Base-by-base conservation (phyloP, 2,797 vertebrate species). In the Tachyglossus aculeatus region DNA sequence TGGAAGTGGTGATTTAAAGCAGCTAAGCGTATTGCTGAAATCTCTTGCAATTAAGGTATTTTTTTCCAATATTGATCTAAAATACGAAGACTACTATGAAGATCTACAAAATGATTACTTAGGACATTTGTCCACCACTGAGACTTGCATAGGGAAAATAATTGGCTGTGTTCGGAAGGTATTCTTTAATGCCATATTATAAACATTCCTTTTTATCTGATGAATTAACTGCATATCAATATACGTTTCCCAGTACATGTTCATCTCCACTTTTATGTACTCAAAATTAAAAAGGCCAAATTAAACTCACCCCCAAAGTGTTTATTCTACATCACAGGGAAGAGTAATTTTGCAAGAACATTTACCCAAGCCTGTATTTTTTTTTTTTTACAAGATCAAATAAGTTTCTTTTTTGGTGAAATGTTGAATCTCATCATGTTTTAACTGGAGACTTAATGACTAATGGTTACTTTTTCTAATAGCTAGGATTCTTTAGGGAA, bases 1-100 rank as follows among this genome's bases (percentile, higher is more conserved):
- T 69, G 79, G 71, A 83, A 81, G 45, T 38, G 39, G 76, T 66
- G 40, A 41, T 64, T 76, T 80, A 75, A 81, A 78, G 38, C 55
- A 62, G 50, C 44, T 58, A 76, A 77, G 77, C 73, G 61, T 78
- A 75, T 78, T 69, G 56, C 66, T 74, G 50, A 71, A 69, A 71
- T 83, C 73, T 63, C 51, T 57, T 61, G 59, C 18, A 66, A 50
- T 57, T 71, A 47, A 71, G 68, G 53, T 50, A 45, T 58, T 80
- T 77, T 41, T 50, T 73, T 76, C 54, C 32, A 19, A 69, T 63
- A 59, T 55, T 71, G 77, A 59, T 11, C 15, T 68, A 25, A 27
- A 9, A 19, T 27, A 44, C 11, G 58, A 58, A 58, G 76, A 76
- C 65, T 73, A 71, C 73, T 78, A 81, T 80, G 62, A 80, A 76